phyloP scores from a whole-genome alignment of 2,888 invertebrate species.

The Chrysodeixis includens region DNA sequence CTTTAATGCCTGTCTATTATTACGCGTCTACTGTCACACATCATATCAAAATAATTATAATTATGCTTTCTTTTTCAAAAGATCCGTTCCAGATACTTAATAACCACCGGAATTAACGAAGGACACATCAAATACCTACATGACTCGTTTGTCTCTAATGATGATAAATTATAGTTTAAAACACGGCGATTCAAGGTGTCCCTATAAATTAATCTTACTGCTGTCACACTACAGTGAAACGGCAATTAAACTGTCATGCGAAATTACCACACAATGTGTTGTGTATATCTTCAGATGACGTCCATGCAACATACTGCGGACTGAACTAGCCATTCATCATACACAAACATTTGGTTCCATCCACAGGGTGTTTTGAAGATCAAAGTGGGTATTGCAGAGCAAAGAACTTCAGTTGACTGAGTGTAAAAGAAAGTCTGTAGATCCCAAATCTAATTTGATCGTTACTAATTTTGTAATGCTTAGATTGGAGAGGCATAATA shows the following conservation, averaged over 20 bases:
- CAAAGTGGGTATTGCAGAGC: too few relatives aligned
- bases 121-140: slow-evolving; percentile 59
- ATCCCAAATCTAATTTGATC: too few relatives aligned
- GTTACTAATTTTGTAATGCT: too few relatives aligned
- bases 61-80: slow-evolving; percentile 30
- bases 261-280: slow-evolving; percentile 88
- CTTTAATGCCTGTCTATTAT: not conserved
- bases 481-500: too few relatives aligned
- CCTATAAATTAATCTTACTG: slow-evolving; percentile 84
- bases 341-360: slow-evolving; percentile 65
- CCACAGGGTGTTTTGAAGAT: slow-evolving; percentile 52
- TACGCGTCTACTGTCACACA: slow-evolving; percentile 10
- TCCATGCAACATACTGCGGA: slow-evolving; percentile 69
- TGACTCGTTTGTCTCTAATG: slow-evolving; percentile 77
- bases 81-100: slow-evolving; percentile 11
- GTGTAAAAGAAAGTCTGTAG: too few relatives aligned
- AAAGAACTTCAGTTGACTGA: too few relatives aligned
- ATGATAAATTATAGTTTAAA: slow-evolving; percentile 82
- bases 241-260: slow-evolving; percentile 84
- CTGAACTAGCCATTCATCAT: slow-evolving; percentile 77
- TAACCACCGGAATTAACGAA: slow-evolving; percentile 40
- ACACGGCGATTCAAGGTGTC: slow-evolving; percentile 81
- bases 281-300: slow-evolving; percentile 86
- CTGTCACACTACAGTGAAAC: slow-evolving; percentile 82
- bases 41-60: slow-evolving; percentile 15